A percentile compares a stretch with the other conserved stretches of the same genome.
Evolutionary conservation across 1,140 invertebrate species (phyloP).

Genomic region (Drosophila sechellia): DNA sequence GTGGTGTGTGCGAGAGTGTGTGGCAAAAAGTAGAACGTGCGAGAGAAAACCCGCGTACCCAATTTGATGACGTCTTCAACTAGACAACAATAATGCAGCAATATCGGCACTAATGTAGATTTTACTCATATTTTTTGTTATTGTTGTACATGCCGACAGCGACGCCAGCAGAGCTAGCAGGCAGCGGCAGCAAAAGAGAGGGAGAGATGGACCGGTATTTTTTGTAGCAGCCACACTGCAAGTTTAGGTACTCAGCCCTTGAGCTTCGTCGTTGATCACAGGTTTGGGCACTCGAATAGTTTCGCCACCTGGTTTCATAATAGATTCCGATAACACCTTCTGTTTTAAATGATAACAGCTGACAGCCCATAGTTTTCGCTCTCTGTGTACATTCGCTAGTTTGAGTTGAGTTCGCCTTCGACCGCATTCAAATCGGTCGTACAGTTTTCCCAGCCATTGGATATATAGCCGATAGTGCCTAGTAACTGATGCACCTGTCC

Average conservation of each 20-base stretch:
- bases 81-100: conserved; percentile 52
- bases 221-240: conserved; percentile 22
- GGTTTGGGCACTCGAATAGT: conserved; percentile 7
- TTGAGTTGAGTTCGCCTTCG: background rate
- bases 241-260: conserved; percentile 12
- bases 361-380: conserved; percentile 26
- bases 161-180: conserved; percentile 8
- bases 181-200: conserved; percentile 6
- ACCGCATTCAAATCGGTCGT: conserved; percentile 34
- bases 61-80: conserved; percentile 77
- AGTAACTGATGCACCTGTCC: conserved; percentile 57
- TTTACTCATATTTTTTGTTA: conserved; percentile 19
- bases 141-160: conserved; percentile 4
- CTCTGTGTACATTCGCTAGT: conserved; percentile 30
- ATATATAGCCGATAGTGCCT: conserved; percentile 42
- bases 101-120: conserved; percentile 44
- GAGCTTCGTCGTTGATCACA: conserved; percentile 2
- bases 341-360: conserved; percentile 44
- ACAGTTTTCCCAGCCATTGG: conserved; percentile 39
- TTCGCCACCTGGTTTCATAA: conserved; percentile 36
- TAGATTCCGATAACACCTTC: conserved; percentile 25
- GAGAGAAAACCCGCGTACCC: conserved; percentile 70
- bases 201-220: conserved; percentile 60
- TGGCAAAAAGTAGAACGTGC: conserved; percentile 64
- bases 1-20: conserved; percentile 14